These are phyloP conservation scores for Achlya flavicornis DNA, from an alignment of 2,888 invertebrate genomes.

Conservation along the genomic window DNA sequence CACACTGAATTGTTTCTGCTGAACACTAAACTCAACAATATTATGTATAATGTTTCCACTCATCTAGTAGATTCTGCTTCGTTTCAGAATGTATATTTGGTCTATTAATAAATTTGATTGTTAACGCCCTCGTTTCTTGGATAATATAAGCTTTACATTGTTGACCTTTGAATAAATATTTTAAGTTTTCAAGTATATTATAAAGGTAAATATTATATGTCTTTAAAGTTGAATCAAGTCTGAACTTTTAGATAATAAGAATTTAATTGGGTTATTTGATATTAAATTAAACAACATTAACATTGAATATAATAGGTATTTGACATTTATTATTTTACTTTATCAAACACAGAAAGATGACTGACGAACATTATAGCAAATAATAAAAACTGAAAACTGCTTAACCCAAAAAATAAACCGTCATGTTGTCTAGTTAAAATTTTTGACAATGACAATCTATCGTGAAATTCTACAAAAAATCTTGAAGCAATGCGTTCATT, in stretches of 20 bases:
- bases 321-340: no score
- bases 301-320: no score
- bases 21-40: constrained; percentile 1
- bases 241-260: no score
- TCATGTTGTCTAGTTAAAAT: not conserved
- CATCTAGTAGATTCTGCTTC: not conserved
- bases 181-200: no score
- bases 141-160: no score
- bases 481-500: constrained; percentile 10
- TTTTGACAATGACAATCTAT: not conserved
- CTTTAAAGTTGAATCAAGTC: no score
- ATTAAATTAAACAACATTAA: no score
- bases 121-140: not conserved
- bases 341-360: no score
- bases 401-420: not conserved
- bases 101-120: not conserved
- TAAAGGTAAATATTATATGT: no score
- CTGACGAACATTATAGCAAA: no score
- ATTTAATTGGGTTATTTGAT: no score
- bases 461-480: not conserved
- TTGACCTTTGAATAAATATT: no score
- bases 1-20: constrained; percentile 12
- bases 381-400: not conserved
- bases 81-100: not conserved
- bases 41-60: not conserved